Conservation (phyloP, 64 coral and sea anemone species). For the Stichodactyla mertensii region DNA sequence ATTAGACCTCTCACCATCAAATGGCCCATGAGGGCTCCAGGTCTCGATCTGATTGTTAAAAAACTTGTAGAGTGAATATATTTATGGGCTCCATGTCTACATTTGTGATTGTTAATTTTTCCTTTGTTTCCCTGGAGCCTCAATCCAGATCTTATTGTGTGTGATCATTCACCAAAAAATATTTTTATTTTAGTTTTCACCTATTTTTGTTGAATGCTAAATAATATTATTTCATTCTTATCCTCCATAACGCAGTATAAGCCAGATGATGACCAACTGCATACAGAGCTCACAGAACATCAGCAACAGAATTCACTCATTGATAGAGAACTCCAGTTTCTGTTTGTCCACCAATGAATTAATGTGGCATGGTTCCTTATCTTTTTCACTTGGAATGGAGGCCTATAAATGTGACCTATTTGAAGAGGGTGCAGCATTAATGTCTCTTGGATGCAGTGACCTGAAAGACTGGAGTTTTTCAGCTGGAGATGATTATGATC, state of each 20-base stretch:
- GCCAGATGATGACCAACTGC: constrained; percentile 15
- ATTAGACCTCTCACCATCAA: no score
- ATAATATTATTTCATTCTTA: not conserved
- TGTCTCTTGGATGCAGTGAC: constrained; percentile 38
- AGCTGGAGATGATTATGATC: constrained; percentile 7
- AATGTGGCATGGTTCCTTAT: constrained; percentile 28
- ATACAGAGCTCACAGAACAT: not conserved
- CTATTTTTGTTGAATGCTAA: no score
- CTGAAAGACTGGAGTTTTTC: constrained; percentile 42
- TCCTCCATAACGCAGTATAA: not conserved
- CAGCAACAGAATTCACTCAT: constrained; percentile 3
- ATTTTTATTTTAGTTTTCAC: no score
- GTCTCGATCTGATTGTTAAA: no score
- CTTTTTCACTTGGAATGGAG: constrained; percentile 27
- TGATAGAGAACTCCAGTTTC: constrained; percentile 21
- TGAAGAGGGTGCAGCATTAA: constrained; percentile 23
- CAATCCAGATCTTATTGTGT: no score
- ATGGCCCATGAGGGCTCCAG: no score
- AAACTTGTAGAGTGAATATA: no score
- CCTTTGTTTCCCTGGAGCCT: no score
- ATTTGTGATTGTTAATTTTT: no score
- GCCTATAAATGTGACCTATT: constrained; percentile 34
- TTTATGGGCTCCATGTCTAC: no score
- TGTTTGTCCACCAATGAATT: constrained; percentile 37
- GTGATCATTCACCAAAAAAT: no score